phyloP scores from a whole-genome alignment of 2,113 vertebrate genomes.

The Elanoides forficatus region DNA sequence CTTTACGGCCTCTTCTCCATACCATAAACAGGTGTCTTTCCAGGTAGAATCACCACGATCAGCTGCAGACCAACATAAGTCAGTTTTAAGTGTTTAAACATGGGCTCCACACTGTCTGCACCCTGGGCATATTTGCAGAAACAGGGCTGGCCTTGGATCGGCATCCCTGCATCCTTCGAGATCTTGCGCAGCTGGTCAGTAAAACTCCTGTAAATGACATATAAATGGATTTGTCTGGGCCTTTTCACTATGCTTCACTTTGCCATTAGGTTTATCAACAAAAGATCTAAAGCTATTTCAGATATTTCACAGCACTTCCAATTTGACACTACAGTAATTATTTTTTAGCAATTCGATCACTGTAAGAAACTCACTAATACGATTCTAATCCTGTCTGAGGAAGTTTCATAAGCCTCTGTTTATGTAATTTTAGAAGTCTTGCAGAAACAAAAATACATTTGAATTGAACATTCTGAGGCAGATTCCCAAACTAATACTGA shows the following conservation, averaged over 20 bases:
- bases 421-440: not conserved
- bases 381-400: not conserved
- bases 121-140: slow-evolving; percentile 99
- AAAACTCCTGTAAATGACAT: slow-evolving; percentile 83
- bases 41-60: slow-evolving; percentile 96
- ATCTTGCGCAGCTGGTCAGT: slow-evolving; percentile 98
- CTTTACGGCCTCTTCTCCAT: slow-evolving; percentile 23
- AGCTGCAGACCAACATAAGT: slow-evolving; percentile 97
- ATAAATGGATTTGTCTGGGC: not conserved
- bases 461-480: not conserved
- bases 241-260: not conserved
- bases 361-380: not conserved
- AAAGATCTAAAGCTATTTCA: not conserved
- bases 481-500: not conserved
- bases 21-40: slow-evolving; percentile 98
- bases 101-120: slow-evolving; percentile 98
- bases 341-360: not conserved
- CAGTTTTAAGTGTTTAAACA: slow-evolving; percentile 99
- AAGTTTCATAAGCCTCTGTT: not conserved
- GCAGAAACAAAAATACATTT: not conserved
- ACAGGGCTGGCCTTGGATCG: slow-evolving; percentile 97
- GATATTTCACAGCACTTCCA: not conserved
- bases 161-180: slow-evolving; percentile 98
- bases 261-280: not conserved
- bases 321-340: not conserved